These are phyloP conservation scores for Ophioderma brevispina DNA, from an alignment of 35 echinoderm and acorn worm species.

Conservation along the genomic window DNA sequence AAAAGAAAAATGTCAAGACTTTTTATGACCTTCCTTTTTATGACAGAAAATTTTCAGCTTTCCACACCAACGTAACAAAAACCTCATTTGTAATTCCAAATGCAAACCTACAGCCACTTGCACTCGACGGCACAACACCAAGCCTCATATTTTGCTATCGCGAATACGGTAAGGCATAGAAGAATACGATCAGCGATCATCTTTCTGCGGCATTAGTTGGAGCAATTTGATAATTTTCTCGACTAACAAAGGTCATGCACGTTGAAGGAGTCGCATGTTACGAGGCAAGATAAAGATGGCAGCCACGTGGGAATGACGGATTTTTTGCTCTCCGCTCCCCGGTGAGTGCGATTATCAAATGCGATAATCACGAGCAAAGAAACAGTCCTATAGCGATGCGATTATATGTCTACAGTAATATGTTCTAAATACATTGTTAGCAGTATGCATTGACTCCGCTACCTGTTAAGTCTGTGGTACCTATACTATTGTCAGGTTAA, in stretches of 20 bases:
- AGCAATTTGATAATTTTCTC: constrained; percentile 3
- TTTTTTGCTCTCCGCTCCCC: background rate
- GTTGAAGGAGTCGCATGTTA: background rate
- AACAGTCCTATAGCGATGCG: background rate
- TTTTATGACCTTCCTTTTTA: background rate
- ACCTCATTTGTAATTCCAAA: background rate
- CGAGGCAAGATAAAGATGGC: background rate
- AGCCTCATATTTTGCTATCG: no score
- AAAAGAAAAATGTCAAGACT: no score
- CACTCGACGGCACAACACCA: no score
- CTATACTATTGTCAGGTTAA: background rate
- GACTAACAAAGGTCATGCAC: background rate
- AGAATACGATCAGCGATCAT: background rate
- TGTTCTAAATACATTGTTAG: no score
- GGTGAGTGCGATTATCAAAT: background rate
- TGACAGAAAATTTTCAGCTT: background rate
- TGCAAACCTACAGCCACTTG: background rate
- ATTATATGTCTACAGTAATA: background rate
- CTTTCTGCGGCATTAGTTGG: background rate
- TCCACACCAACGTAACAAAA: background rate
- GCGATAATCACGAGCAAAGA: background rate
- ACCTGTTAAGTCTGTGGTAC: background rate
- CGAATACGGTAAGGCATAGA: no score
- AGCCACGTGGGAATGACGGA: background rate
- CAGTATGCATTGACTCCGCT: no score